Percentiles rank a stretch among this genome's conserved stretches.
phyloP scores from a whole-genome alignment of 1,140 invertebrate species.

The Argopecten irradians region DNA sequence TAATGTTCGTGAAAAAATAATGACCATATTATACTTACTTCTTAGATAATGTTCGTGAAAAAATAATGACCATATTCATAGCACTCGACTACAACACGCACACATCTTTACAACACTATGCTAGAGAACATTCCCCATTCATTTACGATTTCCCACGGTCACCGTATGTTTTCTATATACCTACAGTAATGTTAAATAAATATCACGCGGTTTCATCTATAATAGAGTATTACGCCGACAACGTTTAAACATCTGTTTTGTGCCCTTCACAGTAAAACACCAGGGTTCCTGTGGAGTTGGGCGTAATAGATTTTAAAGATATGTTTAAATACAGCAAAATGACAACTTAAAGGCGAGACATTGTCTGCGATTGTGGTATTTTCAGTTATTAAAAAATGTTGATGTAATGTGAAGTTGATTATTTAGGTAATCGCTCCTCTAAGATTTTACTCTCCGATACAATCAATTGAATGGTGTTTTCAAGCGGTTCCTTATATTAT shows the following conservation, averaged over 20 bases:
- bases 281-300: background rate
- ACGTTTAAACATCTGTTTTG: background rate
- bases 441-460: no score
- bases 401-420: no score
- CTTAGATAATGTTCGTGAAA: background rate
- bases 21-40: background rate
- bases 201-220: background rate
- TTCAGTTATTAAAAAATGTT: no score
- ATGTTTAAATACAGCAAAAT: background rate
- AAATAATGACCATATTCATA: background rate
- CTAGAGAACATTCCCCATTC: background rate
- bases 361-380: background rate
- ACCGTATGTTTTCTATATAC: background rate
- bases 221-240: background rate
- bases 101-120: no score
- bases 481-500: no score
- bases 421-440: no score
- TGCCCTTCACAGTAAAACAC: background rate
- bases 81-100: background rate
- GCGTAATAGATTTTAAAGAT: background rate
- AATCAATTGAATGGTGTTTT: no score
- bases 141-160: background rate
- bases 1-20: background rate
- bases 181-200: background rate
- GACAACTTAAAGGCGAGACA: background rate